Base-by-base conservation (phyloP, 2,888 invertebrate genomes). In the Apotomis turbidana region DNA sequence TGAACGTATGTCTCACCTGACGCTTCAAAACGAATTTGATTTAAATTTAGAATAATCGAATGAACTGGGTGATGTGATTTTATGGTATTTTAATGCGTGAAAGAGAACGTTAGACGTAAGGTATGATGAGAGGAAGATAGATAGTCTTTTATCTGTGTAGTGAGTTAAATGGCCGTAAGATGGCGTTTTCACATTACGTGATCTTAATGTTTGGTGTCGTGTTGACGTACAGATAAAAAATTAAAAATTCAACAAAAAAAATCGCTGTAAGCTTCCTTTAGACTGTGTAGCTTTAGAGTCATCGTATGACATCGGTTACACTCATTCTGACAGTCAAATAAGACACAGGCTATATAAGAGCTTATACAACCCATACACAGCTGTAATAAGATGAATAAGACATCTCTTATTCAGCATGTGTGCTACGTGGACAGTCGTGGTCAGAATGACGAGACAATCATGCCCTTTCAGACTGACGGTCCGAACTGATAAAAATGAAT, bases 241-340 rank as follows among this genome's bases (percentile, higher is more conserved):
- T 62, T 60, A 76, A 74, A 77, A 75, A 63, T 5, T 41, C 55
- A 75, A 71, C 58, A 57, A 72, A 77, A 76, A 72, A 76, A 75
- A 77, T 80, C 80, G 81, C 78, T 80, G 67, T 80, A 80, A 79
- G 86, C 85, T 87, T 87, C 76, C 76, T 78, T 78, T 88, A 89
- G 88, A 88, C 86, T 86, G 87, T 85, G 78, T 85, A 85, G 83
- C 73, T 82, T 84, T 85, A 86, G 80, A 79, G 60, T 74, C 70
- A 70, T 76, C 71, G 62, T 70, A 74, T 2, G 27, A 27, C 27
- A 27, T 27, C 27, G 27, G 27, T 27, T 27, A 2, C 27, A 27
- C 27, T 27, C 27, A 27, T 27, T 27, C 27, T 27, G 27, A 27
- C 27, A 27, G 27, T 27, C 27, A 27, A 27, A 27, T 27, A 27